A percentile compares a stretch with the other conserved stretches of the same genome.
phyloP scores from a whole-genome alignment of 1,140 invertebrate genomes.

The Leptopilina clavipes region DNA sequence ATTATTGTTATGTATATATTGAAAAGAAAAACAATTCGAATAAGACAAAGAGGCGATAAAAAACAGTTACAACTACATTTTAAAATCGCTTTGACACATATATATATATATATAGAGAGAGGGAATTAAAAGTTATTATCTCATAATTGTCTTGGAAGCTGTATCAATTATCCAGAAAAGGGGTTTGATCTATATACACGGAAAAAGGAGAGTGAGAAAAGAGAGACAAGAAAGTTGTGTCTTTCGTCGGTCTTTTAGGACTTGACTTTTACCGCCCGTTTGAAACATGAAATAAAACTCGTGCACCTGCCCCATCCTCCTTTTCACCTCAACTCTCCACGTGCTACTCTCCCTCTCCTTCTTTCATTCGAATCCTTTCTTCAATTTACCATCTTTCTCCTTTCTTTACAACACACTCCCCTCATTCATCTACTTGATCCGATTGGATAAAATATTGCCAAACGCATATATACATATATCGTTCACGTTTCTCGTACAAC shows the following conservation, averaged over 20 bases:
- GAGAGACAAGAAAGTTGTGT: conserved; percentile 6
- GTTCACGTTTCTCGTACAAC: not conserved
- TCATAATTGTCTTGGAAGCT: not conserved
- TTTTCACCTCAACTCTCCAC: conserved; percentile 8
- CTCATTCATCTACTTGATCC: not conserved
- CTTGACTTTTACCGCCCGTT: not conserved
- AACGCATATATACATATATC: not conserved
- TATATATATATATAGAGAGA: not conserved
- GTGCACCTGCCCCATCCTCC: conserved; percentile 10
- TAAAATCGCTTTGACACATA: not conserved
- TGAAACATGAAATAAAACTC: conserved; percentile 1
- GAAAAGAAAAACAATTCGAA: no score
- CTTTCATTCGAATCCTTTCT: not conserved
- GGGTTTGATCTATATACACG: not conserved
- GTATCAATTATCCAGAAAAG: conserved; percentile 10
- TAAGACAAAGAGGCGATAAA: no score
- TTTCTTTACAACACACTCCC: not conserved
- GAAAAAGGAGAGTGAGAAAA: not conserved
- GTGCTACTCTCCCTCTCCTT: conserved; percentile 5
- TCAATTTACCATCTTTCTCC: not conserved
- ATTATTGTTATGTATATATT: no score
- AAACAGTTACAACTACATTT: not conserved
- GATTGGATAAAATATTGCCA: conserved; percentile 3
- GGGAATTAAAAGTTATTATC: conserved; percentile 10
- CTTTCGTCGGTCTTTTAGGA: conserved; percentile 11